phyloP scores from a whole-genome alignment of 2,888 invertebrate species.

The Orchestes rusci region DNA sequence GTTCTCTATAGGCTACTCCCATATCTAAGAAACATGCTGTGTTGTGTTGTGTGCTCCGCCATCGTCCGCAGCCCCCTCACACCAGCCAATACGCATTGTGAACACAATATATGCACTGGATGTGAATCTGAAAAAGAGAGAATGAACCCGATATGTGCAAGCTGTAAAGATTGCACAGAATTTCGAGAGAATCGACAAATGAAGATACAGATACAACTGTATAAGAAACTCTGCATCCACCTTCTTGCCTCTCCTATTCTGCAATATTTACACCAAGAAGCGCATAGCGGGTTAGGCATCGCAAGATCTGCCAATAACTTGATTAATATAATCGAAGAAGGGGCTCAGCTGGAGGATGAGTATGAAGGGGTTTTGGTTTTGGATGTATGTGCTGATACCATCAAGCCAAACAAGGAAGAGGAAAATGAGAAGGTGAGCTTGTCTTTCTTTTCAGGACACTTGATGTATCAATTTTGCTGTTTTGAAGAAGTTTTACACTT shows the following conservation, averaged over 20 bases:
- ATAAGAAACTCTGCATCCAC: constrained; percentile 81
- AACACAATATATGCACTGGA: constrained; percentile 80
- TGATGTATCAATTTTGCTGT: too few relatives aligned
- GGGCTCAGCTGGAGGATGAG: constrained; percentile 68
- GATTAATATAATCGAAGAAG: constrained; percentile 71
- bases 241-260: constrained; percentile 68
- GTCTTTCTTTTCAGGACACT: too few relatives aligned
- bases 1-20: constrained; percentile 79
- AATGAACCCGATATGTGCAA: constrained; percentile 74
- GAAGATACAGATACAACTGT: constrained; percentile 76
- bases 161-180: constrained; percentile 77
- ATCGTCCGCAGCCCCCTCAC: constrained; percentile 75
- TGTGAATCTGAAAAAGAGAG: constrained; percentile 82
- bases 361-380: constrained; percentile 66
- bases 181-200: constrained; percentile 78
- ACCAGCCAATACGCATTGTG: constrained; percentile 70
- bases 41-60: constrained; percentile 84
- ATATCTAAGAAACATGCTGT: constrained; percentile 76
- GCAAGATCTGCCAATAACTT: constrained; percentile 53
- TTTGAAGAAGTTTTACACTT: too few relatives aligned
- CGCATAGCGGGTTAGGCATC: constrained; percentile 50
- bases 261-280: constrained; percentile 48
- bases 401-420: constrained; percentile 61
- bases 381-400: constrained; percentile 68
- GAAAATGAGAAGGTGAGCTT: too few relatives aligned